Percentiles rank a stretch among this genome's conserved stretches.
phyloP scores from a whole-genome alignment of 92 coral and sea anemone genomes.

The Scolanthus callimorphus region DNA sequence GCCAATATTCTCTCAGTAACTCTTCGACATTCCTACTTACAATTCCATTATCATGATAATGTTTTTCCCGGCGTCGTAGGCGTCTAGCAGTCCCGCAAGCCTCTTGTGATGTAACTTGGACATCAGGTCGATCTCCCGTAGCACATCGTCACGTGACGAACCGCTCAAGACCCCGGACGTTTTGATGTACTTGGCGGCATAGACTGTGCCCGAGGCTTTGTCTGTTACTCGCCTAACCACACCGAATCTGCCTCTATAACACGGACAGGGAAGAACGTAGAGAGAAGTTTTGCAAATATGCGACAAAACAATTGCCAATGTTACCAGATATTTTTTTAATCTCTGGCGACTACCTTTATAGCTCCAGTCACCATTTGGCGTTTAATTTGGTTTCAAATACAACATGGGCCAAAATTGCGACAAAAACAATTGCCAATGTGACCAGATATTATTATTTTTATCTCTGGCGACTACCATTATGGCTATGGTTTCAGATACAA shows the following conservation, averaged over 20 bases:
- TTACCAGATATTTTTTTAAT: too few relatives aligned
- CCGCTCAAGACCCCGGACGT: constrained; percentile 55
- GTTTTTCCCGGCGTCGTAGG: constrained; percentile 60
- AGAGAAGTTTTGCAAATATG: too few relatives aligned
- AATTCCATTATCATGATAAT: constrained; percentile 90
- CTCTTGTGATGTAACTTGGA: constrained; percentile 88
- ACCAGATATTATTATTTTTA: too few relatives aligned
- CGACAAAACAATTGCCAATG: too few relatives aligned
- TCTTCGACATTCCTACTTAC: constrained; percentile 74
- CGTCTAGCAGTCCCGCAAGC: constrained; percentile 89
- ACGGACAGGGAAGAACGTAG: too few relatives aligned
- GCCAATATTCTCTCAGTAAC: too few relatives aligned
- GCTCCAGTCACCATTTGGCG: neutral
- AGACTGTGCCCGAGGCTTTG: constrained; percentile 42
- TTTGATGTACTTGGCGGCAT: constrained; percentile 90
- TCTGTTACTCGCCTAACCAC: constrained; percentile 84
- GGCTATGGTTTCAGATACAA: too few relatives aligned
- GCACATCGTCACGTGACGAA: constrained; percentile 82
- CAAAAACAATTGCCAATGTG: too few relatives aligned
- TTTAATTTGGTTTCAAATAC: too few relatives aligned
- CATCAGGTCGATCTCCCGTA: constrained; percentile 91
- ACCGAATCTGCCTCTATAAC: constrained; percentile 97
- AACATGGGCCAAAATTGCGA: too few relatives aligned
- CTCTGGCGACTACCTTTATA: too few relatives aligned
- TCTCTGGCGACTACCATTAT: too few relatives aligned